A percentile compares a stretch with the other conserved stretches of the same genome.
Conservation (phyloP, 2,888 invertebrate species). For the Amphiduros pacificus region DNA sequence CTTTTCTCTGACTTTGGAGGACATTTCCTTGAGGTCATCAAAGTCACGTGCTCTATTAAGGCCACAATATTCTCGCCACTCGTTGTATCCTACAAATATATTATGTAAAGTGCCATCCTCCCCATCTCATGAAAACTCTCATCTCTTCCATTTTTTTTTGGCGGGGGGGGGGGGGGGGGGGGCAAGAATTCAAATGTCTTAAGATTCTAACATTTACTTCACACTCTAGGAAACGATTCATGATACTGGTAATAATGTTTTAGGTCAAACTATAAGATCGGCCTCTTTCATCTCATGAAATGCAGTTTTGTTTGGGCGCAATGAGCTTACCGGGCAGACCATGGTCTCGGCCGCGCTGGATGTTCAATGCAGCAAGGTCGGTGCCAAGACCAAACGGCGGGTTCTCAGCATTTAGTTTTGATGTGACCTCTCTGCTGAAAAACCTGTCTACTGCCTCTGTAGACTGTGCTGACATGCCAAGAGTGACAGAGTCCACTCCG, state of each 20-base stretch:
- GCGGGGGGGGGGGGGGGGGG: no score
- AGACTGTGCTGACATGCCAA: constrained; percentile 66
- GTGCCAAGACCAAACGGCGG: constrained; percentile 26
- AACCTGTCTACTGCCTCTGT: constrained; percentile 83
- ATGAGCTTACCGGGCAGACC: constrained; percentile 17
- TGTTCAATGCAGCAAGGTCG: constrained; percentile 12
- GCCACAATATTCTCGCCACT: constrained; percentile 65
- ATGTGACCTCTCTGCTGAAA: constrained; percentile 82
- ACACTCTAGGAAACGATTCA: no score
- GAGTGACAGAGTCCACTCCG: constrained; percentile 29
- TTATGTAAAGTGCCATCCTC: no score
- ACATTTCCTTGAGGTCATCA: constrained; percentile 10
- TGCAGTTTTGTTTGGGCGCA: no score
- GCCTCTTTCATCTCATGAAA: no score
- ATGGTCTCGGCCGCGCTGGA: constrained; percentile 15
- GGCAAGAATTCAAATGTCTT: no score
- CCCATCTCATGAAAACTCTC: no score
- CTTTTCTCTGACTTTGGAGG: neutral
- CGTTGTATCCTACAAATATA: constrained; percentile 65
- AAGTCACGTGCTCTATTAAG: constrained; percentile 28
- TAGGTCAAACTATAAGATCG: no score
- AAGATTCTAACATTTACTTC: no score
- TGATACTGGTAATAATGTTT: no score
- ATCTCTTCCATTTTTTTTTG: no score
- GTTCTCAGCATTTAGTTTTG: constrained; percentile 68